Percentiles rank a stretch among this genome's conserved stretches.
Evolutionary conservation across 2,888 invertebrate species (phyloP).

Genomic region (Tetanocera ferruginea): DNA sequence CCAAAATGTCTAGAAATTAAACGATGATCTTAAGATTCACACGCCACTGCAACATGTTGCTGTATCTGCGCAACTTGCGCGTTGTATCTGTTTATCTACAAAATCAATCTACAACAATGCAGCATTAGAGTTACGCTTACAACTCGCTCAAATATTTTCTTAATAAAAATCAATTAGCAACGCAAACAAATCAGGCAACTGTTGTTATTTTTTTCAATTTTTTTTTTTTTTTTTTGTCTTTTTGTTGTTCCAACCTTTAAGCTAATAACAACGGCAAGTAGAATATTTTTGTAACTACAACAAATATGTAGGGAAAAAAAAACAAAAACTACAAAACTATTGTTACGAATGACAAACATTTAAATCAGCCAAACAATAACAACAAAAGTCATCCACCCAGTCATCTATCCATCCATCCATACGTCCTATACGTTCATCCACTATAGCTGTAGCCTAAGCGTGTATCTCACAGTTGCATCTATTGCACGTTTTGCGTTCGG

Average conservation of each 20-base stretch:
- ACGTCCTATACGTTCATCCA: background rate
- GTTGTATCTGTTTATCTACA: background rate
- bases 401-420: background rate
- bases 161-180: conserved; percentile 30
- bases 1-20: conserved; percentile 1
- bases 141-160: background rate
- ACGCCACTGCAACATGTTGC: background rate
- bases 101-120: background rate
- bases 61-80: background rate
- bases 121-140: background rate
- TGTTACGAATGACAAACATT: conserved; percentile 19
- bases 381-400: background rate
- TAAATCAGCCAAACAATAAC: conserved; percentile 3
- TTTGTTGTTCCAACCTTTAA: background rate
- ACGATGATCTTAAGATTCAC: conserved; percentile 9
- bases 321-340: background rate
- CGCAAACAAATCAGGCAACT: conserved; percentile 19
- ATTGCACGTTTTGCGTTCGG: conserved; percentile 17
- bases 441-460: background rate
- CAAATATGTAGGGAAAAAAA: background rate
- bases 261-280: background rate
- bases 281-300: background rate
- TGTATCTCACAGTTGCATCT: conserved; percentile 17
- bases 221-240: background rate
- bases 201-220: background rate